Base-by-base conservation (phyloP, 2,797 vertebrate species). In the Carcharodon carcharias region DNA sequence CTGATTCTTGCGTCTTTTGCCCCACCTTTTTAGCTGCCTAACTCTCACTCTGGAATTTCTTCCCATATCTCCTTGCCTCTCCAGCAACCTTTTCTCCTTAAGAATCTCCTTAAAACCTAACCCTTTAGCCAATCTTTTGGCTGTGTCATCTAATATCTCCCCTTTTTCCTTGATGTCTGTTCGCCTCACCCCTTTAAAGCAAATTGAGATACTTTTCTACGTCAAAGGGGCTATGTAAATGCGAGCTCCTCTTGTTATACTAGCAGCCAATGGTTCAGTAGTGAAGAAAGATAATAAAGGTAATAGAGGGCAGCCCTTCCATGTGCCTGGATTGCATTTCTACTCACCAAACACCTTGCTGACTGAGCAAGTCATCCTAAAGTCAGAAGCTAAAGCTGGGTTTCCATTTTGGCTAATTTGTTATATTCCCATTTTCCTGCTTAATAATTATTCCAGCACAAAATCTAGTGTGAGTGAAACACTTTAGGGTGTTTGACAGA, bases 141-240 rank as follows among this genome's bases (percentile, higher is more conserved):
- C 58, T 8, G 11, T 96, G 67, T 21, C 77, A 45, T 18, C 50
- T 58, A 26, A 26, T 96, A 18, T 26, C 71, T 95, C 28, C 35
- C 50, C 26, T 96, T 50, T 54, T 67, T 26, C 50, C 23, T 85
- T 50, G 5, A 65, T 96, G 56, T 31, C 16, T 45, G 28, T 71
- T 23, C 9, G 67, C 6, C 97, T 97, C 97, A 98, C 98, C 98
- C 97, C 98, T 98, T 97, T 97, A 97, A 98, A 92, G 65, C 94
- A 96, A 95, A 96, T 7, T 18, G 11, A 61, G 28, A 58, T 31
- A 12, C 16, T n/a, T 91, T n/a, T 91, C 54, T 63, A 35, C 16
- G 6, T 63, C 63, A 92, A 91, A 93, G n/a, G n/a, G n/a, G 18
- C 35, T 65, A 3, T 23, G 35, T 40, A 65, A 67, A 67, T 67